Base-by-base conservation (phyloP, 2,113 vertebrate species). In the Poicephalus gulielmi region DNA sequence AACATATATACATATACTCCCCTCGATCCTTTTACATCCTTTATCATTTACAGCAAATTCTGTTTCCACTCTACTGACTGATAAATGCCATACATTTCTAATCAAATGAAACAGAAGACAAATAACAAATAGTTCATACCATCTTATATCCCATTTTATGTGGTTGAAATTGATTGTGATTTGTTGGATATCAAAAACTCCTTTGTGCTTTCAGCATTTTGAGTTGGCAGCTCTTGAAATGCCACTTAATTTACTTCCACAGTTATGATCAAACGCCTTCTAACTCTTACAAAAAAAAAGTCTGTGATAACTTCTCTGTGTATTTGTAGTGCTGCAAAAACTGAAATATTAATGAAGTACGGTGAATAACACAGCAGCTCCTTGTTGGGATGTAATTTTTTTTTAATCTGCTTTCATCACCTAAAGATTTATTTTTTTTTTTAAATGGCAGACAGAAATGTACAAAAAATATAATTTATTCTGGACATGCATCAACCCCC, bases 161-260 rank as follows among this genome's bases (percentile, higher is more conserved):
- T 47, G 60, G 81, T 35, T 88, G 59, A 92, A 96, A 88, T 92
- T 96, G 97, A 94, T 92, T 92, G 80, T 85, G 84, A 90, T 95
- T 92, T 96, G 87, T 80, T 81, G 82, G 93, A 88, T 97, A 97
- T 95, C 93, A 84, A 77, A 77, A 96, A 88, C 31, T 90, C 64
- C 59, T 67, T 91, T 95, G 64, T 91, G 95, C 91, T 88, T 88
- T 90, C 76, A 88, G 80, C 90, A 88, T 52, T 95, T 94, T 96
- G 92, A 88, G 74, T 94, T 94, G 64, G 68, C 75, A 96, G 69
- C 86, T 80, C 78, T 86, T 89, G 70, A 97, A 97, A 93, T 82
- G 91, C 77, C 60, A 84, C 75, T 95, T 95, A 95, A 96, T 97
- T 97, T 97, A 84, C 78, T 97, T 96, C 74, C 82, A 62, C 67